These are phyloP conservation scores for Atta texana DNA, from an alignment of 1,140 invertebrate genomes.

Conservation along the genomic window DNA sequence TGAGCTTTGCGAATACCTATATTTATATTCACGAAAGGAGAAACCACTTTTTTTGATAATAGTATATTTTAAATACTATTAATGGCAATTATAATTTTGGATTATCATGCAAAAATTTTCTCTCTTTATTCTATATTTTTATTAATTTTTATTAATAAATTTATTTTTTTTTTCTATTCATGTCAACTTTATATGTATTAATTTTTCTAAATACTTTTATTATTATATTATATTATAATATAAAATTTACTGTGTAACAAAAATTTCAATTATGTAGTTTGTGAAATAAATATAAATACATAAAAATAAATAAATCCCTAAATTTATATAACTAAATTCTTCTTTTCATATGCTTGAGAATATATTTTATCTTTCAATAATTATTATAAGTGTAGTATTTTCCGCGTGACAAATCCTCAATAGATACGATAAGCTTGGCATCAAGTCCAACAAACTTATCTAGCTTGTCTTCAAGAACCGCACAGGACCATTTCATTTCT, in stretches of 20 bases:
- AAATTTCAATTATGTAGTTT: not conserved
- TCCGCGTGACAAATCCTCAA: not conserved
- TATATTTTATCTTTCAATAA: not conserved
- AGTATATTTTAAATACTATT: not conserved
- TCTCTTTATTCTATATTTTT: not conserved
- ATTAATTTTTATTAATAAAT: not conserved
- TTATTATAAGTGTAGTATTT: not conserved
- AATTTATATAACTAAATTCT: not conserved
- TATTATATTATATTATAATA: not conserved
- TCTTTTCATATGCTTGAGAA: not conserved
- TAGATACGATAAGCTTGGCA: not conserved
- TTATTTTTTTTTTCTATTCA: not conserved
- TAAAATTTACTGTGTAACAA: not conserved
- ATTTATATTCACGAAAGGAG: not conserved
- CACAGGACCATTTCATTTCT: constrained; percentile 16
- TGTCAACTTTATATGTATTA: no score
- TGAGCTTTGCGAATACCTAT: not conserved
- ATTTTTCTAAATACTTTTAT: not conserved
- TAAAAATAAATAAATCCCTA: not conserved
- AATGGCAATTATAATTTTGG: not conserved
- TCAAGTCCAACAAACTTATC: constrained; percentile 10
- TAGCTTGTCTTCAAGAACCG: constrained; percentile 9
- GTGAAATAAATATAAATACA: not conserved
- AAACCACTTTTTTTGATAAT: not conserved
- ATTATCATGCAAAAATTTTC: not conserved